Conservation (phyloP, 1,140 invertebrate genomes). For the Drosophila bocki region DNA sequence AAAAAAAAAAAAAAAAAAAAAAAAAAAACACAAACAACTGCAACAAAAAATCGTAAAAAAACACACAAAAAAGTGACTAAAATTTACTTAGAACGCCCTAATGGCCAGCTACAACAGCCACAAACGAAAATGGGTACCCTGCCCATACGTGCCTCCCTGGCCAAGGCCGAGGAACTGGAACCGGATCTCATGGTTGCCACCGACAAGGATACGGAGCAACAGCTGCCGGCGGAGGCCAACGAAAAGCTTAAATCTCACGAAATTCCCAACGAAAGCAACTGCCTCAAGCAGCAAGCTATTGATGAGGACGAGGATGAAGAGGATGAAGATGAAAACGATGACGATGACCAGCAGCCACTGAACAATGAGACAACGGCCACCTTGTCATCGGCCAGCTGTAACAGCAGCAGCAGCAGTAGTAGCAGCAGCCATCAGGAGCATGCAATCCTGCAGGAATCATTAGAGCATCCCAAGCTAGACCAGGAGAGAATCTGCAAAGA, state of each 20-base stretch:
- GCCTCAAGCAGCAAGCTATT: slow-evolving; percentile 39
- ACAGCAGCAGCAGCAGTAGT: slow-evolving; percentile 21
- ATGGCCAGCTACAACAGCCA: slow-evolving; percentile 31
- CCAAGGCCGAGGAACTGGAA: slow-evolving; percentile 73
- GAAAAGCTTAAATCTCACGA: slow-evolving; percentile 38
- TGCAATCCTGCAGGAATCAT: slow-evolving; percentile 38
- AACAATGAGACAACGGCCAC: slow-evolving; percentile 73
- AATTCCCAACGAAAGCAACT: slow-evolving; percentile 63
- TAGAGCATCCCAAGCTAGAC: slow-evolving; percentile 38
- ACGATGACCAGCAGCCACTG: slow-evolving; percentile 75
- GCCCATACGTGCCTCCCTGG: slow-evolving; percentile 66
- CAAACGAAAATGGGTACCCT: slow-evolving; percentile 50
- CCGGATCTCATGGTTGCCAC: slow-evolving; percentile 34
- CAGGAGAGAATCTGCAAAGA: slow-evolving; percentile 50
- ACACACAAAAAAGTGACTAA: slow-evolving; percentile 62
- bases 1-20: slow-evolving; percentile 34
- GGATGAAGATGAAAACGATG: slow-evolving; percentile 65
- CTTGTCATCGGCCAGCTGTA: slow-evolving; percentile 58
- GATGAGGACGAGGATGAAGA: slow-evolving; percentile 49
- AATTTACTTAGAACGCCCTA: slow-evolving; percentile 76
- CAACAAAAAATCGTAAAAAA: slow-evolving; percentile 26
- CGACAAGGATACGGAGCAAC: slow-evolving; percentile 28
- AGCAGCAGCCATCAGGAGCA: slow-evolving; percentile 23
- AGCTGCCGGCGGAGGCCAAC: not conserved
- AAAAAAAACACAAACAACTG: slow-evolving; percentile 17